These are phyloP conservation scores for Anas bernieri DNA, from an alignment of 2,797 vertebrate species.

Conservation along the genomic window DNA sequence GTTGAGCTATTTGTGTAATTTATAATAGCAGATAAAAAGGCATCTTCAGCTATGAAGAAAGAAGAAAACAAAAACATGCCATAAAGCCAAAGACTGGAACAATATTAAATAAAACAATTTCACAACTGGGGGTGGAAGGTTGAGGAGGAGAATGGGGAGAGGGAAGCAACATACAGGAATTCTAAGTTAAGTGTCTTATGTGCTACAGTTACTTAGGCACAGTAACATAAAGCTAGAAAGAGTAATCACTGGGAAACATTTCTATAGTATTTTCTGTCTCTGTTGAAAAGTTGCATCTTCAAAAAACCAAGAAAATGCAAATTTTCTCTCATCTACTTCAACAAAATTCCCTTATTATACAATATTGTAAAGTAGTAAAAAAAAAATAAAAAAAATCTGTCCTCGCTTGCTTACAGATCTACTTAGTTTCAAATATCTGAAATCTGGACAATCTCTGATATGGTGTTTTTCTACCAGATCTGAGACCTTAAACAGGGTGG, in stretches of 20 bases:
- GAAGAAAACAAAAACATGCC: background rate
- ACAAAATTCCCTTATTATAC: background rate
- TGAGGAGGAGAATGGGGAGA: background rate
- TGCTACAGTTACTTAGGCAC: background rate
- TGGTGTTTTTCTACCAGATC: background rate
- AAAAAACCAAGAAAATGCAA: background rate
- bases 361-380: background rate
- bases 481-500: background rate
- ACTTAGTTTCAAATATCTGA: background rate
- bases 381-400: background rate
- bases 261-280: background rate
- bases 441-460: background rate
- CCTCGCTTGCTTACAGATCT: background rate
- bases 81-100: background rate
- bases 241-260: background rate
- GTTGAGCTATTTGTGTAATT: constrained; percentile 99
- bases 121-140: accelerated
- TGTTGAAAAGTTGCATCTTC: background rate
- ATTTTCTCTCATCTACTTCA: background rate
- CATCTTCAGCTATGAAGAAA: constrained; percentile 89
- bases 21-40: constrained; percentile 96
- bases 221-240: background rate
- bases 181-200: background rate
- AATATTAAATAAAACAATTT: background rate
- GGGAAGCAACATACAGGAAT: background rate